A percentile compares a stretch with the other conserved stretches of the same genome.
Conservation (phyloP, 2,797 vertebrate genomes). For the Acrossocheilus fasciatus region DNA sequence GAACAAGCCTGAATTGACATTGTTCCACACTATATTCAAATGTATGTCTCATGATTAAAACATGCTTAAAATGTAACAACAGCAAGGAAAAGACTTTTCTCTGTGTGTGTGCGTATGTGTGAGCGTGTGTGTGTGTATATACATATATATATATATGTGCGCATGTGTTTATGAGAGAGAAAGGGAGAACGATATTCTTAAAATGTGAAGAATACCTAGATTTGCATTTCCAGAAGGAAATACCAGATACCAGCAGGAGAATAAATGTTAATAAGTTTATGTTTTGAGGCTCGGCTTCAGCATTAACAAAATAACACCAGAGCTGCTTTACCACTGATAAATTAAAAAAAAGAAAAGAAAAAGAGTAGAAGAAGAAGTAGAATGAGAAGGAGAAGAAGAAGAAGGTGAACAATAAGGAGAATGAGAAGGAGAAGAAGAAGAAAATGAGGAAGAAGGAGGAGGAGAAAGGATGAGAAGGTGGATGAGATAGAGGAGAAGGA, state of each 20-base stretch:
- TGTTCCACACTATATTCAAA: background rate
- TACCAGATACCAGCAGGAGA: background rate
- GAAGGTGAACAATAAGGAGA: background rate
- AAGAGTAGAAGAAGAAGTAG: too few relatives aligned
- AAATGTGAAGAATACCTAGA: background rate
- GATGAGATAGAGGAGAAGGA: background rate
- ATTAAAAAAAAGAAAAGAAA: background rate
- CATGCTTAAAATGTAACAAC: background rate
- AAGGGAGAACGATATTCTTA: background rate
- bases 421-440: background rate
- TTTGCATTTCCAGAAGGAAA: conserved; percentile 9
- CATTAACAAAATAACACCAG: background rate
- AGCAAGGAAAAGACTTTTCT: background rate
- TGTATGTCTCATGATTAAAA: background rate
- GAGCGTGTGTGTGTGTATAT: background rate
- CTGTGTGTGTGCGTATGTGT: too few relatives aligned
- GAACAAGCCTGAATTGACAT: background rate
- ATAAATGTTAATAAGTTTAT: background rate
- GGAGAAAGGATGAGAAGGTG: background rate
- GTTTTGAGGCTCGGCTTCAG: background rate
- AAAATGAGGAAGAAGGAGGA: background rate
- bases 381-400: background rate
- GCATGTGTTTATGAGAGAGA: background rate
- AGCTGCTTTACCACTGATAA: background rate
- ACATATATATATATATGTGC: background rate